Percentiles rank a stretch among this genome's conserved stretches.
phyloP scores from a whole-genome alignment of 1,140 invertebrate genomes.

The Zaprionus inermis region DNA sequence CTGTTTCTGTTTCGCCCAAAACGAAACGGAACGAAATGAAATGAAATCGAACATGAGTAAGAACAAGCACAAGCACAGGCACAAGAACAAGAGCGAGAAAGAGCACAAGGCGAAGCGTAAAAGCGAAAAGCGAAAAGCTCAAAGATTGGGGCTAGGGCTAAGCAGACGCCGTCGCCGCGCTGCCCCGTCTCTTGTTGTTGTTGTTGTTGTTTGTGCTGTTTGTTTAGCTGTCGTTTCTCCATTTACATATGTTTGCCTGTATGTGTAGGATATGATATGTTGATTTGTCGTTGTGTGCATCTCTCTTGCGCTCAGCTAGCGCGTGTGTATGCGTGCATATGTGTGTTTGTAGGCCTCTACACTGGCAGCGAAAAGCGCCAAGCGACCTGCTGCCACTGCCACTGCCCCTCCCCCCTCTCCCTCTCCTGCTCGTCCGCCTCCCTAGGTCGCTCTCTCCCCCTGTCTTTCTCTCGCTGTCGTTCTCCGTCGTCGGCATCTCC shows the following conservation, averaged over 20 bases:
- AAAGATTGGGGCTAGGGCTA: conserved; percentile 61
- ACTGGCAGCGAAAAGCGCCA: conserved; percentile 49
- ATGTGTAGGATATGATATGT: conserved; percentile 18
- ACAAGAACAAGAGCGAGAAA: conserved; percentile 27
- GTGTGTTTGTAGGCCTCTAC: conserved; percentile 65
- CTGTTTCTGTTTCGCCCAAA: conserved; percentile 57
- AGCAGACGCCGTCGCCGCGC: conserved; percentile 45
- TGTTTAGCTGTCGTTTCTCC: conserved; percentile 68
- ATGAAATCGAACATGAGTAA: conserved; percentile 37
- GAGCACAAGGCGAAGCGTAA: conserved; percentile 42
- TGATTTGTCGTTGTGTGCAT: not conserved
- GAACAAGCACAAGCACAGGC: conserved; percentile 1
- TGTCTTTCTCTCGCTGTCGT: conserved; percentile 1
- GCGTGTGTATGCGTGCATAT: conserved; percentile 33
- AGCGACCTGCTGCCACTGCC: conserved; percentile 40
- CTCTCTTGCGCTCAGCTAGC: not conserved
- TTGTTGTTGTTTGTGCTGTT: conserved; percentile 46
- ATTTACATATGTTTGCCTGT: conserved; percentile 56
- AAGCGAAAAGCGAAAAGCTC: conserved; percentile 46
- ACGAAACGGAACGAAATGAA: conserved; percentile 33
- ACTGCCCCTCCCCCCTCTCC: not conserved
- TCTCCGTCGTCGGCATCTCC: conserved; percentile 32
- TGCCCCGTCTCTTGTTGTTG: conserved; percentile 31
- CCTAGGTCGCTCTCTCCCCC: conserved; percentile 10
- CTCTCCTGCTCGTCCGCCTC: not conserved